Conservation (phyloP, 2,888 invertebrate species). For the Cyrtodaria siliqua region DNA sequence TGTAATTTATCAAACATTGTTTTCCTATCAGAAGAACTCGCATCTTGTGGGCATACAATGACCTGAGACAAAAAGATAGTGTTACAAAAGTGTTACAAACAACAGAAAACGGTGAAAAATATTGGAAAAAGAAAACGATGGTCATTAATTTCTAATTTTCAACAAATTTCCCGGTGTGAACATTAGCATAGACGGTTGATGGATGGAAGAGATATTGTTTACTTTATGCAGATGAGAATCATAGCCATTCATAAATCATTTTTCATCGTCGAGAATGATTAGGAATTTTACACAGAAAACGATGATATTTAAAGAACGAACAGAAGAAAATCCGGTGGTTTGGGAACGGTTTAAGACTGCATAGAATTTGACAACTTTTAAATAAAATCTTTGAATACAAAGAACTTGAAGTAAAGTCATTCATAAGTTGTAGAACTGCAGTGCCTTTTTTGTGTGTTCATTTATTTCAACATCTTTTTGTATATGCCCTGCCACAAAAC, state of each 20-base stretch:
- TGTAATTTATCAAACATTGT: constrained; percentile 67
- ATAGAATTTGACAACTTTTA: no score
- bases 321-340: no score
- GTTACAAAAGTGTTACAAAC: constrained; percentile 41
- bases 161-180: constrained; percentile 43
- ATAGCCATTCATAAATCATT: constrained; percentile 34
- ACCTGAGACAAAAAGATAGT: constrained; percentile 44
- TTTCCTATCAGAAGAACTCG: constrained; percentile 51
- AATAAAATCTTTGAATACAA: no score
- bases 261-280: constrained; percentile 1
- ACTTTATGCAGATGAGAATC: constrained; percentile 53
- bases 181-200: constrained; percentile 55
- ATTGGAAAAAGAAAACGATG: constrained; percentile 47
- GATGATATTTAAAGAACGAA: no score
- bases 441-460: no score
- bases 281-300: no score
- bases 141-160: constrained; percentile 68
- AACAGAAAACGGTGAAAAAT: constrained; percentile 42
- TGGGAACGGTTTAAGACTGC: no score
- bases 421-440: no score
- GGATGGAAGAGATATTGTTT: constrained; percentile 53
- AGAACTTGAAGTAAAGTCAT: no score
- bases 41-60: constrained; percentile 37
- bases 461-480: no score
- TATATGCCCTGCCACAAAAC: no score